A percentile compares a stretch with the other conserved stretches of the same genome.
These are phyloP conservation scores for Circaetus cinerascens DNA, from an alignment of 2,113 vertebrate genomes.

Conservation along the genomic window DNA sequence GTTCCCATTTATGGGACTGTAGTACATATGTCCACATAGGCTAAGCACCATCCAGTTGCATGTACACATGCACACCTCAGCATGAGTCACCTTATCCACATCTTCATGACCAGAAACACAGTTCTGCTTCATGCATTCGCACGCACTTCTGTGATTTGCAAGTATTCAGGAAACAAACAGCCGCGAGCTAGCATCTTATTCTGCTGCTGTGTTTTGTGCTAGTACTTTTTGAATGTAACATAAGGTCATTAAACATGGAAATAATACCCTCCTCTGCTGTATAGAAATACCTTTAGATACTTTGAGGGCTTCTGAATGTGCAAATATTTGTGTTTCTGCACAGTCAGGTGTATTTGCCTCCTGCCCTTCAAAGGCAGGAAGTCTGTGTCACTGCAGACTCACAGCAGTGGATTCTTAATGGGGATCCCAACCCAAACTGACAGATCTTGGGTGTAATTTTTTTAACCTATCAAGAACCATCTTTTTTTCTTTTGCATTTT, in stretches of 20 bases:
- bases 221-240: background rate
- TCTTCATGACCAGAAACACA: rapidly evolving
- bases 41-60: background rate
- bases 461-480: constrained; percentile 43
- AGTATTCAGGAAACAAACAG: background rate
- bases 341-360: constrained; percentile 35
- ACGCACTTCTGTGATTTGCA: background rate
- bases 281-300: background rate
- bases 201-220: background rate
- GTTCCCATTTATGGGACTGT: background rate
- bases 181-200: background rate
- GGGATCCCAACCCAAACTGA: constrained; percentile 54
- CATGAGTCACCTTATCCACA: background rate
- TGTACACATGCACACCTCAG: background rate
- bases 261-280: background rate
- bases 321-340: constrained; percentile 51
- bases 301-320: background rate
- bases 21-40: background rate
- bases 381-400: constrained; percentile 15
- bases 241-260: background rate
- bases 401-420: constrained; percentile 16
- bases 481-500: constrained; percentile 20
- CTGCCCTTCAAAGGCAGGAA: constrained; percentile 42
- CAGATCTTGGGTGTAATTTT: constrained; percentile 30
- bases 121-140: rapidly evolving